phyloP scores from a whole-genome alignment of 2,797 vertebrate species.

The Meda fulgida region DNA sequence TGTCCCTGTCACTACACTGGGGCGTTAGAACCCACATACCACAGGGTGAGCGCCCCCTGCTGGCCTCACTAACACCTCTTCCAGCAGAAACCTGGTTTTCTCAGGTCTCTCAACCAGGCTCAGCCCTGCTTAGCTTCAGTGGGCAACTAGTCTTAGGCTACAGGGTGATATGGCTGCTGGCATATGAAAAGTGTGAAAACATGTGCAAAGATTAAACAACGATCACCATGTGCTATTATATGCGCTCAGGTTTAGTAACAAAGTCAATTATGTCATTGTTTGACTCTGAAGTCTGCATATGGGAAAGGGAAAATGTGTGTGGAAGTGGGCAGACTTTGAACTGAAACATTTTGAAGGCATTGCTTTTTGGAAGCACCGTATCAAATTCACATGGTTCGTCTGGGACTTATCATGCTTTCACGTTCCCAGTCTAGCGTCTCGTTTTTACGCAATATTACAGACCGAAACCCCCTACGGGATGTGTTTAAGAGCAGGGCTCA shows the following conservation, averaged over 20 bases:
- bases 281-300: background rate
- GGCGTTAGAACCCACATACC: no score
- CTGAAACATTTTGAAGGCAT: conserved; percentile 26
- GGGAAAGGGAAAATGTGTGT: background rate
- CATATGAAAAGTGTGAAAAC: no score
- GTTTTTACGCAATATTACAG: conserved; percentile 43
- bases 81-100: no score
- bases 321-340: conserved; percentile 40
- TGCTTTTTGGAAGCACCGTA: conserved; percentile 1
- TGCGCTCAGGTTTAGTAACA: background rate
- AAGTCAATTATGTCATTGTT: background rate
- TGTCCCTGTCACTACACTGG: no score
- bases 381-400: conserved; percentile 32
- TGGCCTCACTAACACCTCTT: no score
- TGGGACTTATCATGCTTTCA: conserved; percentile 23
- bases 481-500: conserved; percentile 43
- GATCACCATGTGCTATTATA: background rate
- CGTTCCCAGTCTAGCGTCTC: conserved; percentile 30
- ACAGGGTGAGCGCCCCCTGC: no score
- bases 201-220: background rate
- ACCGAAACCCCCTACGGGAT: conserved; percentile 41
- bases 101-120: no score
- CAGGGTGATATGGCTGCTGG: no score
- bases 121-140: no score
- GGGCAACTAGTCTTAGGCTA: no score